A percentile compares a stretch with the other conserved stretches of the same genome.
These are phyloP conservation scores for Apostichopus japonicus DNA, from an alignment of 35 echinoderm and acorn worm species.

Conservation along the genomic window DNA sequence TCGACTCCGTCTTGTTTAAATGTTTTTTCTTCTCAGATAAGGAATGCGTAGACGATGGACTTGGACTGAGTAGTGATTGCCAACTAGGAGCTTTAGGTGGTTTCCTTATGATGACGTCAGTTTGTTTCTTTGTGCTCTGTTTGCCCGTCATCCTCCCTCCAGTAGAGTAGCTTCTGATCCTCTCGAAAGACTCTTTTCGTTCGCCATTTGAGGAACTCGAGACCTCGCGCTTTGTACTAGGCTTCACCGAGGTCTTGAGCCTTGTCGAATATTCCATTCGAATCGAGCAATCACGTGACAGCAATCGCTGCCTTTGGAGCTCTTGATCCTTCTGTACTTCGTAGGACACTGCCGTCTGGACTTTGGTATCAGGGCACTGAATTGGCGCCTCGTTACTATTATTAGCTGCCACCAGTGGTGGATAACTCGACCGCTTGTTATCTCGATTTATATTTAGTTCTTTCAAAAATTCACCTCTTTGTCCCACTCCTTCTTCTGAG, in stretches of 20 bases:
- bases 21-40: not conserved
- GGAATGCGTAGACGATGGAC: not conserved
- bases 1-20: not conserved
- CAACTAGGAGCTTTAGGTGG: slow-evolving; percentile 21
- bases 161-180: slow-evolving; percentile 19
- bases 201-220: not conserved
- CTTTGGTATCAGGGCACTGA: not conserved
- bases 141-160: slow-evolving; percentile 7
- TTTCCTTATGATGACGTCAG: not conserved
- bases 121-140: not conserved
- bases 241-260: not conserved
- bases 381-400: not conserved
- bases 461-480: not conserved
- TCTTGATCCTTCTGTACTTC: not conserved
- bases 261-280: not conserved
- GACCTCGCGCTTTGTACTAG: not conserved
- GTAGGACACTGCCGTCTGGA: not conserved
- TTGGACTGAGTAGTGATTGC: slow-evolving; percentile 1
- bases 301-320: not conserved
- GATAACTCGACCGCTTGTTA: slow-evolving; percentile 7
- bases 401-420: not conserved
- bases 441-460: not conserved
- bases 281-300: not conserved
- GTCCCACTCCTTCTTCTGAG: not conserved
- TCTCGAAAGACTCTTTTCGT: not conserved